Percentiles rank a stretch among this genome's conserved stretches.
Conservation (phyloP, 2,797 vertebrate genomes). For the Eidolon dupreanum region DNA sequence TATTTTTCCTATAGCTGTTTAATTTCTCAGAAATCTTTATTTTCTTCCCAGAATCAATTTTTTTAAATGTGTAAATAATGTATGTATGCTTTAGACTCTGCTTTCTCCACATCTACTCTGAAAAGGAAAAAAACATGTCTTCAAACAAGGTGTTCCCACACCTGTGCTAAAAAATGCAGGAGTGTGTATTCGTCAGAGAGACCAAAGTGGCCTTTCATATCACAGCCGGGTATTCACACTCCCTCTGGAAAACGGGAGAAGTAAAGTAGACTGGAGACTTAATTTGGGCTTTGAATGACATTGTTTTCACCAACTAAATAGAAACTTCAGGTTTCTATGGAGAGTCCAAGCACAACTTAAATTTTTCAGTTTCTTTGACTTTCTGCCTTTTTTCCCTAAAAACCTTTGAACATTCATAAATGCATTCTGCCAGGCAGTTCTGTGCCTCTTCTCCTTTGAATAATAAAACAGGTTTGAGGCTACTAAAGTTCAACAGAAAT, state of each 20-base stretch:
- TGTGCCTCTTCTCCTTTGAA: slow-evolving; percentile 65
- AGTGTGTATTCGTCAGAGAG: not conserved
- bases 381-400: not conserved
- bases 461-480: slow-evolving; percentile 68
- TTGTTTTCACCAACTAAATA: slow-evolving; percentile 9
- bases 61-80: not conserved
- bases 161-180: not conserved
- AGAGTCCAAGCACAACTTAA: slow-evolving; percentile 44
- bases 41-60: not conserved
- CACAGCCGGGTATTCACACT: not conserved
- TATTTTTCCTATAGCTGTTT: not conserved
- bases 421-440: slow-evolving; percentile 54
- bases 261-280: not conserved
- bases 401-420: slow-evolving; percentile 67
- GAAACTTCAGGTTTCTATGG: slow-evolving; percentile 57
- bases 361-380: slow-evolving; percentile 64
- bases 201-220: not conserved
- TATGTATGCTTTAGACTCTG: not conserved
- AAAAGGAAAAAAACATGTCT: not conserved
- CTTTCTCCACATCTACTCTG: not conserved
- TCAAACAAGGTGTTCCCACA: not conserved
- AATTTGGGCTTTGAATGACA: slow-evolving; percentile 21
- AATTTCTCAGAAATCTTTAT: not conserved
- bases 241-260: not conserved
- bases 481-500: slow-evolving; percentile 60